A percentile compares a stretch with the other conserved stretches of the same genome.
phyloP scores from a whole-genome alignment of 2,797 vertebrate species.

The Coreius guichenoti region DNA sequence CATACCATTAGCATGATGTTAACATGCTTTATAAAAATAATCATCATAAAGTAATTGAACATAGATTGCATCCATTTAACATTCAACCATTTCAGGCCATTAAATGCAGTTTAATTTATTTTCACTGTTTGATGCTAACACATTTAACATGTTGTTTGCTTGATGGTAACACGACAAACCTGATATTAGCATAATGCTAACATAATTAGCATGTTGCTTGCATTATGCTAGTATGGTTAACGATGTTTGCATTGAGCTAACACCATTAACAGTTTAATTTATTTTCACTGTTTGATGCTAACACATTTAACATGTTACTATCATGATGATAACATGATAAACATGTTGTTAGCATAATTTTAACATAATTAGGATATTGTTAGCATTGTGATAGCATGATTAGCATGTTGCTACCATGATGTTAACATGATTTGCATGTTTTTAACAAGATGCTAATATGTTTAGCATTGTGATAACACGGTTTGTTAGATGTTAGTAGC shows the following conservation, averaged over 20 bases:
- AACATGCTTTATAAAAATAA: too few relatives aligned
- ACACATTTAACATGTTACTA: background rate
- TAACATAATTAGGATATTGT: background rate
- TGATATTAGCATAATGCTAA: background rate
- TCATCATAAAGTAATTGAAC: too few relatives aligned
- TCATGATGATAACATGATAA: background rate
- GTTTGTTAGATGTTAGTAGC: too few relatives aligned
- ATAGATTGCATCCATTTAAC: too few relatives aligned
- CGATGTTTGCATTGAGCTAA: too few relatives aligned
- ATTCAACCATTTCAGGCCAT: too few relatives aligned
- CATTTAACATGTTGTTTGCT: too few relatives aligned
- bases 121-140: too few relatives aligned
- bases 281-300: background rate
- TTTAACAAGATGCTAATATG: background rate
- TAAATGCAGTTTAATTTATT: too few relatives aligned
- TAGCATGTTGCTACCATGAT: background rate
- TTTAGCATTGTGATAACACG: too few relatives aligned
- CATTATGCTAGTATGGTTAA: background rate
- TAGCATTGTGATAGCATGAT: background rate
- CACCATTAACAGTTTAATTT: background rate
- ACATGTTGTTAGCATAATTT: background rate
- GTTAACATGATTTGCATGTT: fast-evolving
- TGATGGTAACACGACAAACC: background rate
- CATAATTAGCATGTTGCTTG: background rate
- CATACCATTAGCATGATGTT: too few relatives aligned